phyloP scores from a whole-genome alignment of 64 coral and sea anemone genomes.

The Astreopora myriophthalma region DNA sequence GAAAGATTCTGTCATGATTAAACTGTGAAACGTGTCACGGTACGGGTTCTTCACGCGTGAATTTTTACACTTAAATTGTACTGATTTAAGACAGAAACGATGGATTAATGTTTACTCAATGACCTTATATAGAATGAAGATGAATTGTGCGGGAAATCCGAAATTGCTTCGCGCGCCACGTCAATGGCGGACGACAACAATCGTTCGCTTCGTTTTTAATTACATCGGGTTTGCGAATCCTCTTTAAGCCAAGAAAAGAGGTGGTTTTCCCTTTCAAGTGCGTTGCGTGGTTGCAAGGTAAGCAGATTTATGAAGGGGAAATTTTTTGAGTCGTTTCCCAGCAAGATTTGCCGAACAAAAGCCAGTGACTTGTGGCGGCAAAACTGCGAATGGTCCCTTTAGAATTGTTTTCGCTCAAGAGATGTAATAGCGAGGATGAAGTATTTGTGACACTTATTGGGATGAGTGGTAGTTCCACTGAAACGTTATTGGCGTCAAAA shows the following conservation, averaged over 20 bases:
- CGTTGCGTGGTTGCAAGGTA: neutral
- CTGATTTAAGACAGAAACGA: too few relatives aligned
- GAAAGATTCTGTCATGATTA: too few relatives aligned
- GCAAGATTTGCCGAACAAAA: slow-evolving; percentile 5
- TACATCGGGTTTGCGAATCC: neutral
- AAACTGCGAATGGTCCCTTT: slow-evolving; percentile 11
- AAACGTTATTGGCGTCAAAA: too few relatives aligned
- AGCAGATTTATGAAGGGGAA: slow-evolving; percentile 20
- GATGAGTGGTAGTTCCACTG: too few relatives aligned
- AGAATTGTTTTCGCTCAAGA: slow-evolving; percentile 10
- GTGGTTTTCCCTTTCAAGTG: neutral
- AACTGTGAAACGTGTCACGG: too few relatives aligned
- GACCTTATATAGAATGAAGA: neutral
- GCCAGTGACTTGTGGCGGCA: slow-evolving; percentile 36
- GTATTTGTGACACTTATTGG: too few relatives aligned
- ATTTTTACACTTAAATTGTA: too few relatives aligned
- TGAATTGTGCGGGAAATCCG: neutral
- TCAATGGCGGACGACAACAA: neutral
- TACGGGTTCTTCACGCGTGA: too few relatives aligned
- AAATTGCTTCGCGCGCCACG: neutral
- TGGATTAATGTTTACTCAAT: neutral
- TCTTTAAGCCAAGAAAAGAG: neutral
- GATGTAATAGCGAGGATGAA: too few relatives aligned
- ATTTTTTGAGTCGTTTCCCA: slow-evolving; percentile 40
- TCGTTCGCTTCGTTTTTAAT: neutral